Evolutionary conservation across 1,140 invertebrate species (phyloP), one percentile per base, ranked within the genome.

Genomic region (Apis cerana): DNA sequence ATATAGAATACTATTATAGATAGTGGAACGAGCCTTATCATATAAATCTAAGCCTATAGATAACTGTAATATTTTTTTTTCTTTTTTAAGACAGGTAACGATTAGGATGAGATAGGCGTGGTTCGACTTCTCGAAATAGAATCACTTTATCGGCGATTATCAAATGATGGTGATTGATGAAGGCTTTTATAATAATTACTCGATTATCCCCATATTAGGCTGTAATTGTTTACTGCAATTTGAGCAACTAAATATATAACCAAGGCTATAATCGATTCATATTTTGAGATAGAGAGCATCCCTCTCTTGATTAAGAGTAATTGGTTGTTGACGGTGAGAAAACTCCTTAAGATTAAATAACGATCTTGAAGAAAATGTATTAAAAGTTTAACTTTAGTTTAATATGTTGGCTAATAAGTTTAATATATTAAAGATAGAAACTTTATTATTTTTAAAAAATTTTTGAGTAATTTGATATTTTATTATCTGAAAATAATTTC

Each of bases 131-230:
- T 88, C 58, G 71, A 88, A 88, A 82, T 75, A 74, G 85, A 61
- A 80, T 69, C 72, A 71, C 15, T 64, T 67, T 87, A 88, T 88
- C 87, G 68, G 33, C 58, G 77, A 86, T 88, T 87, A 88, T 88
- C 85, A 75, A 67, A 68, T 50, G 54, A 52, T 80, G 74, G 89
- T 93, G 92, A 93, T 93, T 93, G 92, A 93, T 93, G 88, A 88
- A 85, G 76, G 92, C 92, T 93, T 92, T 93, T 93, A 93, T 90
- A 93, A 92, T 92, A 92, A 93, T 93, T 93, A 89, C 90, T 88
- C 85, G 88, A 90, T 90, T 88, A 89, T 89, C 85, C 70, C 71
- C 75, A 79, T 91, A 92, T 92, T 90, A 90, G 80, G 70, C 75
- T 82, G 85, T 90, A 92, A 92, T 91, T 91, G 84, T 90, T 90